A percentile compares a stretch with the other conserved stretches of the same genome.
phyloP scores from a whole-genome alignment of 2,888 invertebrate species.

The Callosobruchus maculatus region DNA sequence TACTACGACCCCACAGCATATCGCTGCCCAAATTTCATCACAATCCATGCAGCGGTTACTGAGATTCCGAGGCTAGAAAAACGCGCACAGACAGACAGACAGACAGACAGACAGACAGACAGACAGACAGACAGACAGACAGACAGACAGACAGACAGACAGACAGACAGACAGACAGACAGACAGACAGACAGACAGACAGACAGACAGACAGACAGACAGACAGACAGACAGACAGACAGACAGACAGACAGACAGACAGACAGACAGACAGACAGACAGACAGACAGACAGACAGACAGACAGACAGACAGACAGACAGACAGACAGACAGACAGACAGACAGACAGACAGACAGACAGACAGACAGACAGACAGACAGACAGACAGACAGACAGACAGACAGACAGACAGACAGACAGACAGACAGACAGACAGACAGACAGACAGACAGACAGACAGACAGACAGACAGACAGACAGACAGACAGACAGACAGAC shows the following conservation, averaged over 20 bases:
- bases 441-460: slow-evolving; percentile 2
- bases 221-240: not conserved
- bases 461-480: slow-evolving; percentile 3
- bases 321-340: not conserved
- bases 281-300: not conserved
- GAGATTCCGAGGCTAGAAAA: too few species aligned
- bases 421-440: not conserved
- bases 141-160: not conserved
- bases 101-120: not conserved
- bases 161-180: not conserved
- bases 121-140: not conserved
- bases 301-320: not conserved
- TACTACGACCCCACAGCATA: too few species aligned
- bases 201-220: not conserved
- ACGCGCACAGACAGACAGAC: slow-evolving; percentile 1
- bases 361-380: not conserved
- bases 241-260: not conserved
- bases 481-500: slow-evolving; percentile 5
- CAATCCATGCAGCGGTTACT: too few species aligned
- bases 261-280: not conserved
- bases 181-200: not conserved
- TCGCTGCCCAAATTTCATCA: too few species aligned
- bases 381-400: not conserved
- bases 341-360: not conserved
- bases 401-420: not conserved